phyloP scores from a whole-genome alignment of 2,888 invertebrate genomes.

The Plebejus anna region DNA sequence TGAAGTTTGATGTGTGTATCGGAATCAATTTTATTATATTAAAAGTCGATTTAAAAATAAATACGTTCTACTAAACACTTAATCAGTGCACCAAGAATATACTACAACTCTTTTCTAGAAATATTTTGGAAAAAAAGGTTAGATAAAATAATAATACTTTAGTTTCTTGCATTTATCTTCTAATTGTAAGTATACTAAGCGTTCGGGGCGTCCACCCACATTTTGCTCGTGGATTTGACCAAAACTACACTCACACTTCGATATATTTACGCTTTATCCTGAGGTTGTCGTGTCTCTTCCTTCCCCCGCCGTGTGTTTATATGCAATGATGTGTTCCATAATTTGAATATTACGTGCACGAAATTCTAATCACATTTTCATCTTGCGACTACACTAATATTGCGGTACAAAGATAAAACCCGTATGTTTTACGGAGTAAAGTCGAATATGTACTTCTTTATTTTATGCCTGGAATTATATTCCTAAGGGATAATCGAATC shows the following conservation, averaged over 20 bases:
- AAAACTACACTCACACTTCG: slow-evolving; percentile 68
- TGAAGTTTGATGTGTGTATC: neutral
- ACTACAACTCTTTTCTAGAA: no score
- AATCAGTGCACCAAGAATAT: neutral
- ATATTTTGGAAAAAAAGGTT: neutral
- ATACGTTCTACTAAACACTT: neutral
- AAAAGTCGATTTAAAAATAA: neutral
- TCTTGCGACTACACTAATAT: slow-evolving; percentile 38
- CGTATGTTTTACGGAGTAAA: slow-evolving; percentile 24
- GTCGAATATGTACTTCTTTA: slow-evolving; percentile 27
- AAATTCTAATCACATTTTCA: slow-evolving; percentile 45
- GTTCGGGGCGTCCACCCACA: slow-evolving; percentile 56
- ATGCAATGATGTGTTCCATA: slow-evolving; percentile 37
- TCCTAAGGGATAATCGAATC: slow-evolving; percentile 48
- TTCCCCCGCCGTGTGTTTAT: slow-evolving; percentile 43
- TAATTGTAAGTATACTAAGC: slow-evolving; percentile 46
- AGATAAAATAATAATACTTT: neutral
- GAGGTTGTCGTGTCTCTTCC: slow-evolving; percentile 52
- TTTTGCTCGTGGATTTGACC: slow-evolving; percentile 60
- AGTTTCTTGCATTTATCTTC: slow-evolving; percentile 37
- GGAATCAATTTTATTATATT: slow-evolving; percentile 21
- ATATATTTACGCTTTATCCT: slow-evolving; percentile 64
- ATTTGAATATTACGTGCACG: slow-evolving; percentile 44
- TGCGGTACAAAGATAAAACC: neutral
- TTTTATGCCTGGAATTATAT: slow-evolving; percentile 32